These are phyloP conservation scores for Piaya cayana DNA, from an alignment of 2,113 vertebrate species.

Conservation along the genomic window DNA sequence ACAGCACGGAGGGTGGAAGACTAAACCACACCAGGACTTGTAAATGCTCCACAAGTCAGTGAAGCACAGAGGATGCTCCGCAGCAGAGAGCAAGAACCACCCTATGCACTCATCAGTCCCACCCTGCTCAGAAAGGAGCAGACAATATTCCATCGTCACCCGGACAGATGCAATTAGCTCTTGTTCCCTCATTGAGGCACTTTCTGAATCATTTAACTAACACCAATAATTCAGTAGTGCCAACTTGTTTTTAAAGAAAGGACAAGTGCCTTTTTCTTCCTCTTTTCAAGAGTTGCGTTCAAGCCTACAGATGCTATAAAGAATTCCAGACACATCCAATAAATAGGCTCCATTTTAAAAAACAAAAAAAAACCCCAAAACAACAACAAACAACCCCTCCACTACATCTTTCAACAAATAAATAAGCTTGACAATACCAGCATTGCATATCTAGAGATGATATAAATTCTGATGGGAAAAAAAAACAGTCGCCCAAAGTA, in stretches of 20 bases:
- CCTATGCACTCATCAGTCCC: background rate
- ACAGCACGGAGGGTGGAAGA: background rate
- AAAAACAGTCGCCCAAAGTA: background rate
- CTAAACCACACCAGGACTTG: background rate
- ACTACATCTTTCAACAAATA: background rate
- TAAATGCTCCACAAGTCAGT: background rate
- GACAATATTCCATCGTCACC: background rate
- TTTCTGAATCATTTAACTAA: background rate
- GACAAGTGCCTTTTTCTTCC: rapidly evolving
- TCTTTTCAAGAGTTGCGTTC: background rate
- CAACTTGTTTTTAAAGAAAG: background rate
- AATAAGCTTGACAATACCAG: background rate
- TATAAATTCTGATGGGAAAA: background rate
- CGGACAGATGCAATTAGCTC: background rate
- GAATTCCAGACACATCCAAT: background rate
- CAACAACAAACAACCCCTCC: background rate
- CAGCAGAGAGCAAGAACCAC: background rate
- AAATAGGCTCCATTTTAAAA: background rate
- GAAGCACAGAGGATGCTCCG: background rate
- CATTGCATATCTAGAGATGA: background rate
- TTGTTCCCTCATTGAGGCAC: background rate
- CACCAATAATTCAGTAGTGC: background rate
- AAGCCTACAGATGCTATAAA: background rate
- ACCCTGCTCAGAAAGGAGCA: background rate
- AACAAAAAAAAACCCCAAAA: background rate